Base-by-base conservation (phyloP, 1,140 invertebrate species). In the Phocides pigmalion region DNA sequence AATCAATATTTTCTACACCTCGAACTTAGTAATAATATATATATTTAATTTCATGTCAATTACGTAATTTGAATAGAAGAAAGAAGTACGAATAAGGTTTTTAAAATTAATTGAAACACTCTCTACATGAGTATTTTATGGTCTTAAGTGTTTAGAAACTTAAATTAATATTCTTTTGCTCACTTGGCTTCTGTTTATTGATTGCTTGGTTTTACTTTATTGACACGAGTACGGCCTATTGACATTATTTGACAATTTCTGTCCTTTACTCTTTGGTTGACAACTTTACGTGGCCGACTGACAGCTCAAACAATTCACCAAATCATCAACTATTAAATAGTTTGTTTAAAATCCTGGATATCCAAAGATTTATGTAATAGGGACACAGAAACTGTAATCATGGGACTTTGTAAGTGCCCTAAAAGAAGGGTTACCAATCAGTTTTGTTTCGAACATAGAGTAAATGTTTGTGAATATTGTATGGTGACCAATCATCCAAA, bases 391-490 rank as follows among this genome's bases (percentile, higher is more conserved):
- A 50, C 17, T 51, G 8, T 56, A 65, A 76, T 39, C 32, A 99
- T 99, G 98, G 98, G 98, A 44, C 93, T 99, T 16, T 99, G 98
- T 92, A 99, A 99, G 89, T 99, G 98, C 92, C 98, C 98, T 9
- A 99, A 99, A 91, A 93, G 96, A 77, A 96, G 96, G 93, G 98
- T 99, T 19, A 99, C 98, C 46, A 99, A 98, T 92, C 96, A 99
- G 82, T 99, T 99, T 93, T 99, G 98, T 93, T 99, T 99, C 89
- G 98, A 99, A 92, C 98, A 99, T 87, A 93, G 98, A 79, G 98
- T 99, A 1, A 99, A 99, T 94, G 98, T 99, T 82, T 99, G 98
- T 91, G 98, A 99, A 93, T 95, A 98, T 93, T 99, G 98, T 93
- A 96, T 99, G 94, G 97, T 99, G 22, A 95, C 96, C 72, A 98